These are phyloP conservation scores for Phyllopteryx taeniolatus DNA, from an alignment of 2,113 vertebrate genomes.

Conservation along the genomic window DNA sequence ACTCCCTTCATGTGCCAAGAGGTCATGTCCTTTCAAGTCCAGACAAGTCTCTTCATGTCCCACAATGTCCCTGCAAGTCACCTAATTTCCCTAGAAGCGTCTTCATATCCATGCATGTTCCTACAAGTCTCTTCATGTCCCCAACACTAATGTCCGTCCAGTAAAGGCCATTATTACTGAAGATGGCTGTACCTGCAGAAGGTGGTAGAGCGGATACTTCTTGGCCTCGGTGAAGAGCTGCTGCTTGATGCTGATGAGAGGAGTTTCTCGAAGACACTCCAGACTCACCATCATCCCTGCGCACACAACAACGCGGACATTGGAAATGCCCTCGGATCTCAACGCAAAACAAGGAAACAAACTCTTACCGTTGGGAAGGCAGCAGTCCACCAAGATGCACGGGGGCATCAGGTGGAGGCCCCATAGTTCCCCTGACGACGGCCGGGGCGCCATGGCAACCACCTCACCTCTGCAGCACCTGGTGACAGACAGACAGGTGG, in stretches of 20 bases:
- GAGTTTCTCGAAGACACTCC: conserved; percentile 77
- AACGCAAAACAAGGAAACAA: neutral
- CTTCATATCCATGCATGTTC: neutral
- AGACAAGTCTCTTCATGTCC: neutral
- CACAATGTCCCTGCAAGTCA: neutral
- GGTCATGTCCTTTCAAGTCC: neutral
- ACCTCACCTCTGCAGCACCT: conserved; percentile 35
- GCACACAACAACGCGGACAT: neutral
- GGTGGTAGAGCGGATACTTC: conserved; percentile 76
- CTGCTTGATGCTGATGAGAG: conserved; percentile 75
- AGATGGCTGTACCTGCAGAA: conserved; percentile 66
- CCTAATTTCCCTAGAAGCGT: neutral
- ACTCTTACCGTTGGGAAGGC: conserved; percentile 72
- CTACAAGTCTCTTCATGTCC: neutral
- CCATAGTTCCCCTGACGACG: conserved; percentile 79
- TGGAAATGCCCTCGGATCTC: neutral
- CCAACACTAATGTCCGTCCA: neutral
- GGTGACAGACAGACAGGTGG: conserved; percentile 7
- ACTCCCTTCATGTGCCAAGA: neutral
- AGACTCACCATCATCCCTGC: conserved; percentile 77
- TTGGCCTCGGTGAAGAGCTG: conserved; percentile 76
- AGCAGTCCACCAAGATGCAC: conserved; percentile 79
- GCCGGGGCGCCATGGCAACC: conserved; percentile 73
- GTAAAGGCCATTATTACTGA: neutral
- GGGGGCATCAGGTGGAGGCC: conserved; percentile 81